Base-by-base conservation (phyloP, 2,888 invertebrate genomes). In the Dasypogon diadema region DNA sequence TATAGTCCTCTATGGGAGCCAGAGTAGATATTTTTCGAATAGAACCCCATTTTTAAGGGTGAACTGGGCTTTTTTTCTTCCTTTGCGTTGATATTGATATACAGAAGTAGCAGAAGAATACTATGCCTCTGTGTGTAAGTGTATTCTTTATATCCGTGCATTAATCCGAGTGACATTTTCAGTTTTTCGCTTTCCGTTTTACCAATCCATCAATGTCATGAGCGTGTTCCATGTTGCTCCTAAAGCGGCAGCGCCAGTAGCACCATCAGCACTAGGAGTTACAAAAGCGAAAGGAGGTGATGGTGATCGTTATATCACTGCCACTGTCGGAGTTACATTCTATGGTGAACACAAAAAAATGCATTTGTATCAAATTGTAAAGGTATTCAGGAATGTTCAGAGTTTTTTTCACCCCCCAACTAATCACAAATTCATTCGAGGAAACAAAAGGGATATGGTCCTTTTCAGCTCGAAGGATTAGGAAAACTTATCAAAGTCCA, bases 161-260 rank as follows among this genome's bases (percentile, higher is more conserved):
- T 81, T 81, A 81, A 81, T 81, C 81, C 81, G 81, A 80, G 80
- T 81, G 81, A 81, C 81, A 80, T 81, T 80, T 81, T 81, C 80
- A 80, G 81, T 81, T 81, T 81, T 81, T 81, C 80, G 81, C 80
- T 81, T 81, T 79, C 80, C 80, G 80, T 81, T 81, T 79, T 80
- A 75, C 77, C 80, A 80, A 81, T 81, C 80, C 81, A 81, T 81
- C 81, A 81, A 81, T 81, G 81, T 81, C 81, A 80, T 78, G 79
- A 79, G 79, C 79, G 80, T 79, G 80, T 79, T 80, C 79, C 78
- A 79, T 79, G 80, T 77, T 77, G 77, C 77, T 73, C 22, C 42
- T 3, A 54, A 54, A 70, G 70, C 54, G 65, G 48, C 63, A 63
- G 42, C 63, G 18, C 63, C 37, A 21, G 37, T 21, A 54, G 54